A percentile compares a stretch with the other conserved stretches of the same genome.
These are phyloP conservation scores for Papilio aristodemus DNA, from an alignment of 1,140 invertebrate genomes.

Conservation along the genomic window DNA sequence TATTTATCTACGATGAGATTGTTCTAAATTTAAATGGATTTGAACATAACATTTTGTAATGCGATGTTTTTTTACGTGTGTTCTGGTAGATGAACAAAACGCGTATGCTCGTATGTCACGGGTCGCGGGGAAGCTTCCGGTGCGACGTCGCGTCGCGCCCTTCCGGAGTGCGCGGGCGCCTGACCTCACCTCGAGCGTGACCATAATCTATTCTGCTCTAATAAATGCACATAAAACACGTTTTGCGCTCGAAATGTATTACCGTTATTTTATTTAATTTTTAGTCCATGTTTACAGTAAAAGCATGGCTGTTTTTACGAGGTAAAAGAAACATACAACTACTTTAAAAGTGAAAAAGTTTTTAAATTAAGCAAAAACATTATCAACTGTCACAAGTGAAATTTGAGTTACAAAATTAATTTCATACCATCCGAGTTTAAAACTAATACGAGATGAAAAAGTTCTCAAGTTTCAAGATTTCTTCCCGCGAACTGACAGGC, in stretches of 20 bases:
- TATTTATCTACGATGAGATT: too few species aligned
- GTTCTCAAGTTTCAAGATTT: slow-evolving; percentile 6
- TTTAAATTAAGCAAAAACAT: not conserved
- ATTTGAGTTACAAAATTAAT: slow-evolving; percentile 12
- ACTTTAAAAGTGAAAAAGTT: not conserved
- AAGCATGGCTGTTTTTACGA: not conserved
- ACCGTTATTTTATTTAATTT: slow-evolving; percentile 19
- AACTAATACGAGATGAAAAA: slow-evolving; percentile 18
- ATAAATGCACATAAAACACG: slow-evolving; percentile 55
- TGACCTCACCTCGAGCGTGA: slow-evolving; percentile 59
- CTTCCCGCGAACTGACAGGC: slow-evolving; percentile 3
- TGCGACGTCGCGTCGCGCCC: slow-evolving; percentile 63
- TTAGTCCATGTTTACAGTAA: not conserved
- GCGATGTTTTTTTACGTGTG: slow-evolving; percentile 56
- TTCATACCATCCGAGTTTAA: slow-evolving; percentile 7
- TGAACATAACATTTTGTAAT: too few species aligned
- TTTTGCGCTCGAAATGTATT: slow-evolving; percentile 9
- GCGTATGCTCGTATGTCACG: slow-evolving; percentile 64
- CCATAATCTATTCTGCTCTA: slow-evolving; percentile 64
- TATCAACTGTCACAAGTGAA: not conserved
- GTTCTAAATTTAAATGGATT: too few species aligned
- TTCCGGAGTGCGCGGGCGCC: slow-evolving; percentile 69
- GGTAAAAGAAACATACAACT: not conserved
- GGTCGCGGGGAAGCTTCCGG: slow-evolving; percentile 67
- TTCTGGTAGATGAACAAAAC: slow-evolving; percentile 49